These are phyloP conservation scores for Nyctereutes procyonoides DNA, from an alignment of 2,113 vertebrate genomes.

Conservation along the genomic window DNA sequence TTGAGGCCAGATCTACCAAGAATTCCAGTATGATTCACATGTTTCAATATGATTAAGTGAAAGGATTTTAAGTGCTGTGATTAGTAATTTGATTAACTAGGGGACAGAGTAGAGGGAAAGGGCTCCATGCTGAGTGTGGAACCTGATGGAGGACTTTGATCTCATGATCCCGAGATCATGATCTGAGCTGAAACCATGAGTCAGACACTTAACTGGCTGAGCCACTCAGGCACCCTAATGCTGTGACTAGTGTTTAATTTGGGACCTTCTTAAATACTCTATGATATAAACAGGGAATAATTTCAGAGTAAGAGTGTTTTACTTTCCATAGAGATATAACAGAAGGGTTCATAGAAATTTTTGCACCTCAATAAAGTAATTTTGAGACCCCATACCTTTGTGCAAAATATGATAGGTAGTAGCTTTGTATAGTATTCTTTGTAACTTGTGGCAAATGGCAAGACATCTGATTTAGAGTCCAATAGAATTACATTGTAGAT, in stretches of 20 bases:
- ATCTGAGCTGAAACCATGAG: neutral
- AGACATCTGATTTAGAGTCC: constrained; percentile 43
- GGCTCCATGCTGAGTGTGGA: neutral
- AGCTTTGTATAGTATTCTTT: neutral
- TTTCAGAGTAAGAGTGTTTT: constrained; percentile 36
- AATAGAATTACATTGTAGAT: constrained; percentile 54
- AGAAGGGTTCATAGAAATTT: neutral
- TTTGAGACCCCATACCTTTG: constrained; percentile 39
- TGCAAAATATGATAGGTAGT: constrained; percentile 3
- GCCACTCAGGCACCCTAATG: neutral
- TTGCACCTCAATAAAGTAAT: neutral
- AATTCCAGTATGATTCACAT: constrained; percentile 51
- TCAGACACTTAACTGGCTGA: neutral
- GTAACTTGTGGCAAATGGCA: neutral
- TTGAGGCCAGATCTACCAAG: constrained; percentile 30
- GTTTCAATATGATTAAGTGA: constrained; percentile 69
- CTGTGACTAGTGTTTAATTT: constrained; percentile 39
- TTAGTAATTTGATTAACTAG: neutral
- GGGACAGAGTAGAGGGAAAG: neutral
- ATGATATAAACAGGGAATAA: constrained; percentile 39
- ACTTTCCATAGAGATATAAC: neutral
- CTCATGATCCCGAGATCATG: neutral
- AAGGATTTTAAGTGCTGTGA: constrained; percentile 45
- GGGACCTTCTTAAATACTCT: constrained; percentile 62
- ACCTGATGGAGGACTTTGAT: neutral